Evolutionary conservation across 2,113 vertebrate genomes (phyloP), one percentile per base, ranked within the genome.

Genomic region (Candoia aspera): DNA sequence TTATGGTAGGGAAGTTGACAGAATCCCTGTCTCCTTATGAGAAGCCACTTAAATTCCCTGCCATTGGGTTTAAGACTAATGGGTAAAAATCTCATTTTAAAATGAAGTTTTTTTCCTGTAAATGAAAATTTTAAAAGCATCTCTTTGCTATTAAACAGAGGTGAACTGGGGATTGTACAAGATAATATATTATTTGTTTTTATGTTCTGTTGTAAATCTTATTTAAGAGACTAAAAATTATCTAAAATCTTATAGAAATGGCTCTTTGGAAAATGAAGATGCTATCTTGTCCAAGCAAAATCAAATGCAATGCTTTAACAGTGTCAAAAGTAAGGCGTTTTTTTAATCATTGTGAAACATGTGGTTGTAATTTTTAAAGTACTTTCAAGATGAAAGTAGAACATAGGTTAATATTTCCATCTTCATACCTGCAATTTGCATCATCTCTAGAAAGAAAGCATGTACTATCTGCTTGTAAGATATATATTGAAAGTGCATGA

Each of bases 351-450:
- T 94, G 86, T 92, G 95, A 95, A 88, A 93, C 17, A 8, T 94
- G 92, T 95, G 95, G 95, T 96, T 94, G 57, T 83, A 94, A 2
- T 92, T 0, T 23, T 86, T 89, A 92, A 93, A 96, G 92, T 93
- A 19, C 87, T 94, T 96, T 96, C 91, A 95, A 94, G 89, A 86
- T 95, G 91, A 96, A 96, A 96, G 89, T 91, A 93, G 84, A 93
- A 37, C 46, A 90, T 53, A 88, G 95, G 93, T 89, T 95, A 95
- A 90, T 59, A 15, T 96, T 97, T 96, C 94, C 93, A 95, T 94
- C 96, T 96, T 91, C 57, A 13, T 96, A 97, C 95, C 96, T 97
- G 94, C 53, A 94, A 92, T 92, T 97, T 95, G 90, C 96, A 94
- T 96, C 92, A 91, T 95, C 92, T 95, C 87, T 96, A 94, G 90